Percentiles rank a stretch among this genome's conserved stretches.
These are phyloP conservation scores for Aplochiton taeniatus DNA, from an alignment of 2,797 vertebrate genomes.

Conservation along the genomic window DNA sequence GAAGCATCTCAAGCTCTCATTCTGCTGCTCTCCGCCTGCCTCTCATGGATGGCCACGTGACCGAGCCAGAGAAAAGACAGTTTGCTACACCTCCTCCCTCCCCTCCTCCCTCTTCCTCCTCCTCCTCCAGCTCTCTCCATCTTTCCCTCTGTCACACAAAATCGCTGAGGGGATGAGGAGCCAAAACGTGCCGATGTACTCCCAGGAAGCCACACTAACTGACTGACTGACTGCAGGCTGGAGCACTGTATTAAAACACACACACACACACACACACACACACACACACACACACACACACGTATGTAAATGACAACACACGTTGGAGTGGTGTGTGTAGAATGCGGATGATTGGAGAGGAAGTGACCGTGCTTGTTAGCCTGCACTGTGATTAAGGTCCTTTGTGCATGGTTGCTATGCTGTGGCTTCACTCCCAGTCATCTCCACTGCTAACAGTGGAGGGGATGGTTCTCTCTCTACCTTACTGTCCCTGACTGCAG, in stretches of 20 bases:
- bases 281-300: not conserved
- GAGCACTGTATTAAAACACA: slow-evolving; percentile 27
- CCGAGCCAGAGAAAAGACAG: slow-evolving; percentile 51
- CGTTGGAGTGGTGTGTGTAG: slow-evolving; percentile 11
- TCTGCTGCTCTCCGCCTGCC: slow-evolving; percentile 20
- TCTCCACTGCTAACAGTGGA: not conserved
- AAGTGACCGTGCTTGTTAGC: not conserved
- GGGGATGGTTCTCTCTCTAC: not conserved
- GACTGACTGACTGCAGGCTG: slow-evolving; percentile 26
- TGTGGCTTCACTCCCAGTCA: not conserved
- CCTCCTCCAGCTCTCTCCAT: not conserved
- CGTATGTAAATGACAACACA: not conserved
- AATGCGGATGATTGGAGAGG: slow-evolving; percentile 26
- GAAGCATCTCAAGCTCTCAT: not conserved
- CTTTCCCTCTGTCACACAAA: slow-evolving; percentile 32
- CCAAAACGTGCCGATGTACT: slow-evolving; percentile 37
- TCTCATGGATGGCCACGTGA: slow-evolving; percentile 69
- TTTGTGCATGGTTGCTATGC: not conserved
- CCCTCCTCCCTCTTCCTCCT: not conserved
- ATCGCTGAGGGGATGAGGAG: slow-evolving; percentile 39
- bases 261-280: slow-evolving; percentile 1
- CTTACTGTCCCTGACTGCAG: not conserved
- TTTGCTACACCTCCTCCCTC: slow-evolving; percentile 43
- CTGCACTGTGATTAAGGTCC: not conserved
- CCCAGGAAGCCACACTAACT: slow-evolving; percentile 30